Evolutionary conservation across 2,797 vertebrate species (phyloP).

Genomic region (Sebastes elongatus): DNA sequence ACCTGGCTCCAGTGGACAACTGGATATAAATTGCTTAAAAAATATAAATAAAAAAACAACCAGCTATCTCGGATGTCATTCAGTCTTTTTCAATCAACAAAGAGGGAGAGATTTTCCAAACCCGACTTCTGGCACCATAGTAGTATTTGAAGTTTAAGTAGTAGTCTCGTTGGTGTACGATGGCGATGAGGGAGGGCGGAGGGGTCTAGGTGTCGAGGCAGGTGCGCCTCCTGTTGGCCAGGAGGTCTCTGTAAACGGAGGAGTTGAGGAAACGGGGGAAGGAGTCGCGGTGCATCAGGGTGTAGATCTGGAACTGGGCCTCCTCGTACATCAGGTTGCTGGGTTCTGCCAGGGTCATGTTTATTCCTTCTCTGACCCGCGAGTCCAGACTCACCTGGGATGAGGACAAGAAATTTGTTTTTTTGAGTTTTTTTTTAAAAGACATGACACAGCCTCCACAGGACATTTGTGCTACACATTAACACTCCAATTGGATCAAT

Average conservation of each 20-base stretch:
- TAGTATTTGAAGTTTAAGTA: conserved; percentile 78
- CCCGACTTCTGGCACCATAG: conserved; percentile 81
- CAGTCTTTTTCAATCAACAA: conserved; percentile 70
- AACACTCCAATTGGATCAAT: not conserved
- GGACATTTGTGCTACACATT: not conserved
- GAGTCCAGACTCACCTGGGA: conserved; percentile 97
- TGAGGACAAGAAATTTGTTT: conserved; percentile 2
- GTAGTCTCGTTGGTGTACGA: conserved; percentile 73
- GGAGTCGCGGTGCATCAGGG: conserved; percentile 99
- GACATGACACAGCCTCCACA: not conserved
- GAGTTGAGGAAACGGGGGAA: conserved; percentile 99
- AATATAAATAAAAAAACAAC: conserved; percentile 74
- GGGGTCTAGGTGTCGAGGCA: conserved; percentile 91
- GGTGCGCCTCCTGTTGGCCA: conserved; percentile 92
- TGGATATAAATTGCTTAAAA: conserved; percentile 78
- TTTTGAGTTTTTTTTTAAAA: not conserved
- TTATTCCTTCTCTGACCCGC: conserved; percentile 96
- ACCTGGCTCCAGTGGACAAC: conserved; percentile 70
- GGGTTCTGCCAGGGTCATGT: conserved; percentile 92
- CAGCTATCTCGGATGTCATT: conserved; percentile 73
- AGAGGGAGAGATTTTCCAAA: conserved; percentile 75
- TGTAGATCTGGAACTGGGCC: conserved; percentile 99
- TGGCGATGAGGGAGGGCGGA: conserved; percentile 52
- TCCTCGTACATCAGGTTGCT: conserved; percentile 97
- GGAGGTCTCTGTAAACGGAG: conserved; percentile 95